These are phyloP conservation scores for Calephelis nemesis DNA, from an alignment of 1,140 invertebrate genomes.

Conservation along the genomic window DNA sequence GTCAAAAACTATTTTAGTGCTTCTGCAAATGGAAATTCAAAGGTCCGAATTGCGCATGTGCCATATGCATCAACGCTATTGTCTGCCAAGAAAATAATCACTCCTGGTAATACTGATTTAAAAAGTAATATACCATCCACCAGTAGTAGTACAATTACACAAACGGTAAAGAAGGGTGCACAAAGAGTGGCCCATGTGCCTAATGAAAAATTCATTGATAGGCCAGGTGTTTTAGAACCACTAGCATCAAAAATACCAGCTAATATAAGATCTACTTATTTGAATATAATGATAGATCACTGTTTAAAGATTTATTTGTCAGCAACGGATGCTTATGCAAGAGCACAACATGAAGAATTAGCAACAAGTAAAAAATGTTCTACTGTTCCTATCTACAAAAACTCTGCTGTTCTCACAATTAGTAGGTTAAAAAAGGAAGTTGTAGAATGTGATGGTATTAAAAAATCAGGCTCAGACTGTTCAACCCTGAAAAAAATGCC, in stretches of 20 bases:
- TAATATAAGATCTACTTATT: conserved; percentile 90
- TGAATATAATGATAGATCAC: conserved; percentile 93
- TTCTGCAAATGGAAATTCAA: conserved; percentile 45
- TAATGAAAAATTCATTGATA: conserved; percentile 75
- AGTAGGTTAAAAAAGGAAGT: conserved; percentile 87
- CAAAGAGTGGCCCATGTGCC: conserved; percentile 84
- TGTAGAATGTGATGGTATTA: conserved; percentile 70
- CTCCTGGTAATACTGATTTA: conserved; percentile 33
- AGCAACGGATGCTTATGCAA: conserved; percentile 85
- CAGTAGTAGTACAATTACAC: conserved; percentile 78
- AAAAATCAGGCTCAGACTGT: conserved; percentile 59
- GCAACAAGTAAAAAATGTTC: conserved; percentile 88
- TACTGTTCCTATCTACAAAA: conserved; percentile 90
- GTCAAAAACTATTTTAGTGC: conserved; percentile 38
- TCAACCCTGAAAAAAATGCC: conserved; percentile 41
- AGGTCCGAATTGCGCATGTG: conserved; percentile 78
- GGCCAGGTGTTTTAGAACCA: conserved; percentile 82
- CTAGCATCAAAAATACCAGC: conserved; percentile 90
- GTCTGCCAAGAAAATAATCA: conserved; percentile 67
- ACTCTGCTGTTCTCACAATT: conserved; percentile 89
- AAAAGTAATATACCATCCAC: conserved; percentile 55
- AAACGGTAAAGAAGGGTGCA: conserved; percentile 84
- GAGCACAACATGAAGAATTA: conserved; percentile 88
- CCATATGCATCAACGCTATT: conserved; percentile 75
- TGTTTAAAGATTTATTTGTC: conserved; percentile 88